Conservation (phyloP, 1,140 invertebrate species). For the Nebria ingens region DNA sequence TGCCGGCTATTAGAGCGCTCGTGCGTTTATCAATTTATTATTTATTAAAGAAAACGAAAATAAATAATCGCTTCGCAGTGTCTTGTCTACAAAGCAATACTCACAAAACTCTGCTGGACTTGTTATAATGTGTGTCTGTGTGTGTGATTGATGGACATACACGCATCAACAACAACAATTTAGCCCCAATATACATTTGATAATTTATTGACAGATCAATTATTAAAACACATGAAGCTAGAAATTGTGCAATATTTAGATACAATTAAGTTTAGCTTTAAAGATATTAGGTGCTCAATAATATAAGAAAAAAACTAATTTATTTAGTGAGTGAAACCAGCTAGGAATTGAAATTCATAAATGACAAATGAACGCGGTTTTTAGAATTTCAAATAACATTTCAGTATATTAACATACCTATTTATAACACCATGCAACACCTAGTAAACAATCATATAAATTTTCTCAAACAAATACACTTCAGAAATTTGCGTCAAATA, state of each 20-base stretch:
- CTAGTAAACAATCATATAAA: too few species aligned
- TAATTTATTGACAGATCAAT: background rate
- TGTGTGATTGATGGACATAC: slow-evolving; percentile 3
- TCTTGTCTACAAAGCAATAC: slow-evolving; percentile 13
- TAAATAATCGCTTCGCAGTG: slow-evolving; percentile 10
- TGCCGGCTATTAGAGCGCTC: background rate
- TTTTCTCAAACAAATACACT: too few species aligned
- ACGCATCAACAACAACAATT: too few species aligned
- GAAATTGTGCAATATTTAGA: slow-evolving; percentile 27
- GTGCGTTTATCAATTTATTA: background rate
- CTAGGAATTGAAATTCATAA: background rate
- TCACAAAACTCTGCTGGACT: background rate
- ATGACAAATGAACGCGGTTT: background rate
- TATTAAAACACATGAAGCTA: slow-evolving; percentile 8
- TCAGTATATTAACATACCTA: background rate
- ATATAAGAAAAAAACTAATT: slow-evolving; percentile 14
- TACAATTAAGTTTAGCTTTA: slow-evolving; percentile 25
- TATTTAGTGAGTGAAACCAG: slow-evolving; percentile 10
- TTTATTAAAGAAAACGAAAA: background rate
- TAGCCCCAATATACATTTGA: too few species aligned
- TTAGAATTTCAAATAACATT: background rate
- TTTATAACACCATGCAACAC: too few species aligned
- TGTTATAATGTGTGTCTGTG: background rate
- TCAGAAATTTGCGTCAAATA: too few species aligned
- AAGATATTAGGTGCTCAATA: slow-evolving; percentile 26